These are phyloP conservation scores for Hepsetus odoe DNA, from an alignment of 2,113 vertebrate genomes.

Conservation along the genomic window DNA sequence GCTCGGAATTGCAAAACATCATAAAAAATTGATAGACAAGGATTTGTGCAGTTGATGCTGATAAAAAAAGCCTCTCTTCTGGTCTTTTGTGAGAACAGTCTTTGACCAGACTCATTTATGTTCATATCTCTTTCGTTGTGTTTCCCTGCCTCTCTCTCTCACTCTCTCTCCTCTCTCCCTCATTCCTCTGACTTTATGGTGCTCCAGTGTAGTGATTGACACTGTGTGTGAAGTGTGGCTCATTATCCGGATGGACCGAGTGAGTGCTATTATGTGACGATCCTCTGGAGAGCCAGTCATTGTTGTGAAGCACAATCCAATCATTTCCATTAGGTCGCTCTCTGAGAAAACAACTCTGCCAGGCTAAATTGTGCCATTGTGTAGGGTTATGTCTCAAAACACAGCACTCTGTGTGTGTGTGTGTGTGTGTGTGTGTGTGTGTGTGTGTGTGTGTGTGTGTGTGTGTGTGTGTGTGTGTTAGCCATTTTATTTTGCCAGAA, in stretches of 20 bases:
- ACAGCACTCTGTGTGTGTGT: slow-evolving; percentile 21
- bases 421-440: slow-evolving; percentile 26
- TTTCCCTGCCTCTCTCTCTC: slow-evolving; percentile 4
- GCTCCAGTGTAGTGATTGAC: slow-evolving; percentile 37
- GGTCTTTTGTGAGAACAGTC: neutral
- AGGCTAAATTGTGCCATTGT: slow-evolving; percentile 33
- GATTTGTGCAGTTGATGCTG: neutral
- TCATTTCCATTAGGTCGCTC: slow-evolving; percentile 46
- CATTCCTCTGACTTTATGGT: neutral
- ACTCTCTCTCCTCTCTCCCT: neutral
- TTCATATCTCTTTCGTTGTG: neutral
- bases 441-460: slow-evolving; percentile 3
- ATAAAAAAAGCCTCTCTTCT: neutral
- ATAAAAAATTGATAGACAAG: neutral
- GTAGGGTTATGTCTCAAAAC: slow-evolving; percentile 26
- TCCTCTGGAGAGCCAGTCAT: slow-evolving; percentile 21
- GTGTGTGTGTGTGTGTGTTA: slow-evolving; percentile 30
- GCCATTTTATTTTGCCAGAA: neutral
- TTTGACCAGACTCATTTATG: neutral
- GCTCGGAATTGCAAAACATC: neutral
- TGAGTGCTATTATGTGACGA: slow-evolving; percentile 23
- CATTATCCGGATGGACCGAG: slow-evolving; percentile 45
- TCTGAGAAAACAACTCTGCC: slow-evolving; percentile 27
- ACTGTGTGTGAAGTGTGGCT: slow-evolving; percentile 40
- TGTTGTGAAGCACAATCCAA: slow-evolving; percentile 48